Conservation (phyloP, 53 echinoderm and acorn worm species). For the Apostichopus leukothele region DNA sequence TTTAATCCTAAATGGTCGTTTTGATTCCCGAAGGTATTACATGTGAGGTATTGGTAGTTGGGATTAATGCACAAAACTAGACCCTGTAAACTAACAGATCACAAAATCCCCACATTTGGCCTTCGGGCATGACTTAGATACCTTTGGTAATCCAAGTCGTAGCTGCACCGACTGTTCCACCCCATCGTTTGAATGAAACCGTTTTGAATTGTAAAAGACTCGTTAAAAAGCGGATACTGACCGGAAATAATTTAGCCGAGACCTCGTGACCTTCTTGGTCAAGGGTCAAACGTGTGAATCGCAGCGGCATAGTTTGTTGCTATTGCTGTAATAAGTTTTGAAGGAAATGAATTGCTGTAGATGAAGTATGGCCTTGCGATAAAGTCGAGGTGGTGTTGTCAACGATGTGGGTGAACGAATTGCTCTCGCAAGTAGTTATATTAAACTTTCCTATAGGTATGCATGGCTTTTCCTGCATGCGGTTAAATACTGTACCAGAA, state of each 20-base stretch:
- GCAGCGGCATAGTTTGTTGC: background rate
- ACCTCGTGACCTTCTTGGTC: conserved; percentile 10
- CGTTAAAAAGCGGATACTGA: conserved; percentile 29
- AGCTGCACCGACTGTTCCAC: background rate
- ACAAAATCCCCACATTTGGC: background rate
- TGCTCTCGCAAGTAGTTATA: too few species aligned
- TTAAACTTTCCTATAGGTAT: too few species aligned
- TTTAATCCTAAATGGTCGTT: conserved; percentile 20
- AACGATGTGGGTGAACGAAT: too few species aligned
- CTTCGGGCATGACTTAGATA: conserved; percentile 1
- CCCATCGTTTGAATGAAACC: background rate
- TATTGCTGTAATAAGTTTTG: background rate
- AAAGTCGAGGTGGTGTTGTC: too few species aligned
- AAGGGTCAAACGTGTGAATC: background rate
- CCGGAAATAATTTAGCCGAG: conserved; percentile 21
- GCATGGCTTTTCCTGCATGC: too few species aligned
- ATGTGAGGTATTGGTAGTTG: background rate
- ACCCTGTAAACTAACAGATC: conserved; percentile 5
- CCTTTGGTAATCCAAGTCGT: conserved; percentile 15
- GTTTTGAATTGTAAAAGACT: background rate
- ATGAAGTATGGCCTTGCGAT: too few species aligned
- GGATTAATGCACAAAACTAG: conserved; percentile 14
- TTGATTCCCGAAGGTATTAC: conserved; percentile 22
- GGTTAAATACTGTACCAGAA: too few species aligned
- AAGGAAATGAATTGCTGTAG: background rate